These are phyloP conservation scores for Psilopogon haemacephalus DNA, from an alignment of 2,113 vertebrate genomes.

Conservation along the genomic window DNA sequence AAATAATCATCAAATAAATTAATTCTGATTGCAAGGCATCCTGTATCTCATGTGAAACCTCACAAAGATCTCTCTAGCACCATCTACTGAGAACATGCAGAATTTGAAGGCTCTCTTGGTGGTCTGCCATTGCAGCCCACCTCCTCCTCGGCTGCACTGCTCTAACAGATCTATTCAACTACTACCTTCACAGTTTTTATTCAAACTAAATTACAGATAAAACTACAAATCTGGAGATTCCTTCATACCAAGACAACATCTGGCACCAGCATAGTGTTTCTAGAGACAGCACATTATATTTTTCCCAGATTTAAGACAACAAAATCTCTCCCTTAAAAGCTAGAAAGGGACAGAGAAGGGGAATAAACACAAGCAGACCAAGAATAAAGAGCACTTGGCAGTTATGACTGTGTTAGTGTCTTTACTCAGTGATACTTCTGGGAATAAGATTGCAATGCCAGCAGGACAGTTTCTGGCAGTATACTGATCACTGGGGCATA, in stretches of 20 bases:
- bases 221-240: neutral
- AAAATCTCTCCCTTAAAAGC: neutral
- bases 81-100: neutral
- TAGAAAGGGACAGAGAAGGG: neutral
- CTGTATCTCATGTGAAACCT: neutral
- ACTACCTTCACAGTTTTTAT: neutral
- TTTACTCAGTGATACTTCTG: neutral
- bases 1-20: neutral
- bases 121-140: neutral
- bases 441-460: conserved; percentile 18
- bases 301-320: neutral
- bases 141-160: neutral
- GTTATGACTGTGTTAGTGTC: neutral
- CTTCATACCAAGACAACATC: neutral
- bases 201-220: neutral
- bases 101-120: neutral
- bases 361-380: neutral
- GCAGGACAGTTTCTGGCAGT: conserved; percentile 30
- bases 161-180: neutral
- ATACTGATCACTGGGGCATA: neutral
- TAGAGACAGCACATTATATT: neutral
- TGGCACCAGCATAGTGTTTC: neutral
- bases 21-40: neutral
- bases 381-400: neutral
- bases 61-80: neutral